These are phyloP conservation scores for Phainopepla nitens DNA, from an alignment of 2,113 vertebrate species.

Conservation along the genomic window DNA sequence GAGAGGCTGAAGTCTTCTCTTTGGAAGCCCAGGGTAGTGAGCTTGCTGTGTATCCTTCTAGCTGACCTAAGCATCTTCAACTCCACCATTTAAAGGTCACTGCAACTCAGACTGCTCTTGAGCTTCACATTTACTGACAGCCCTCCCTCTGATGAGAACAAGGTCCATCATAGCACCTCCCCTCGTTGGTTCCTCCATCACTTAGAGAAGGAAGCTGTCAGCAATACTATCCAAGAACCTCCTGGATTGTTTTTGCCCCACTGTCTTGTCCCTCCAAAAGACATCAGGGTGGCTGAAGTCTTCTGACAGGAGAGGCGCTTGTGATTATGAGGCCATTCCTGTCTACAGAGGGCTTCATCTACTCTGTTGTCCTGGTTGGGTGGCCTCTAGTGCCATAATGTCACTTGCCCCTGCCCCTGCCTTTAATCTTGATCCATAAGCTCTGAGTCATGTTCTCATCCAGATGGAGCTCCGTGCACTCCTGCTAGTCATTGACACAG, in stretches of 20 bases:
- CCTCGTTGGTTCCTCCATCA: fast-evolving
- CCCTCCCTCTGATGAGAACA: background rate
- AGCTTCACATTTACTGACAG: fast-evolving
- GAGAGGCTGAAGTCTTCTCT: background rate
- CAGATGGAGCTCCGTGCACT: background rate
- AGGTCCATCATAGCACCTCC: background rate
- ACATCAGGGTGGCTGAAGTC: background rate
- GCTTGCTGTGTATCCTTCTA: background rate
- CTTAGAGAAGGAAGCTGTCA: background rate
- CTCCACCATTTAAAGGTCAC: background rate
- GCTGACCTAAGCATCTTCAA: background rate
- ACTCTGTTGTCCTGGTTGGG: background rate
- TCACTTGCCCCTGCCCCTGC: background rate
- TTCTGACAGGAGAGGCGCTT: fast-evolving
- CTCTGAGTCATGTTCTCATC: background rate
- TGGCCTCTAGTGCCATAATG: background rate
- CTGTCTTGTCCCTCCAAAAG: background rate
- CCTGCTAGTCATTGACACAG: fast-evolving
- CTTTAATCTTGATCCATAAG: background rate
- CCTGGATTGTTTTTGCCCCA: background rate
- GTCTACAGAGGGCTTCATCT: background rate
- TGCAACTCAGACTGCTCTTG: background rate
- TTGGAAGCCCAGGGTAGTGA: background rate
- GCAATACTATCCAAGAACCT: background rate
- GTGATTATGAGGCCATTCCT: background rate